A percentile compares a stretch with the other conserved stretches of the same genome.
Conservation (phyloP, 1,140 invertebrate genomes). For the Planococcus citri region DNA sequence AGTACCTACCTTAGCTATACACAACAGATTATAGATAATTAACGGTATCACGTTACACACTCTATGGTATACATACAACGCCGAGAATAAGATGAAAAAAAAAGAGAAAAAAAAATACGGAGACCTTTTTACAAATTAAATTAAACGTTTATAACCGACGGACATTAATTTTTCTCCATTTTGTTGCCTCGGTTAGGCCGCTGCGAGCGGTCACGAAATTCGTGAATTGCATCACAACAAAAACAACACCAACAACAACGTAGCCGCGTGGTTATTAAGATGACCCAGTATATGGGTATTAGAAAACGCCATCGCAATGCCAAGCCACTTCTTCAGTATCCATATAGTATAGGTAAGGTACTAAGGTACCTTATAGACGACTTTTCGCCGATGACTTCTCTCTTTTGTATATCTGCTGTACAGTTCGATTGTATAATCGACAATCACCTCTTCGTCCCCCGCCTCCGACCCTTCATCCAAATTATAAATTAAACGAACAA, state of each 20-base stretch:
- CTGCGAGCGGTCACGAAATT: neutral
- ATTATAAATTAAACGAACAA: too few relatives aligned
- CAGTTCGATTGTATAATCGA: neutral
- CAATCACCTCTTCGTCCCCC: neutral
- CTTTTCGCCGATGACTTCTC: neutral
- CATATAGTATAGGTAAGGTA: too few relatives aligned
- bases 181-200: neutral
- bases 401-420: neutral
- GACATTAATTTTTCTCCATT: constrained; percentile 2
- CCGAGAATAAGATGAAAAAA: too few relatives aligned
- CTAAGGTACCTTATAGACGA: neutral
- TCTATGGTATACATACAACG: too few relatives aligned
- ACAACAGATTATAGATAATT: neutral
- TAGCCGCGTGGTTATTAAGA: neutral
- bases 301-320: neutral
- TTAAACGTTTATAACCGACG: constrained; percentile 6
- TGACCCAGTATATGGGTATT: neutral
- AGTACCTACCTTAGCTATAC: too few relatives aligned
- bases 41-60: neutral
- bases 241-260: too few relatives aligned
- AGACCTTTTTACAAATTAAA: constrained; percentile 8
- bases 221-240: neutral
- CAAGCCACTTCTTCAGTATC: too few relatives aligned
- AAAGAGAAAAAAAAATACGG: neutral
- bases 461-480: too few relatives aligned